phyloP scores from a whole-genome alignment of 2,888 invertebrate genomes.

The Archips xylosteana region DNA sequence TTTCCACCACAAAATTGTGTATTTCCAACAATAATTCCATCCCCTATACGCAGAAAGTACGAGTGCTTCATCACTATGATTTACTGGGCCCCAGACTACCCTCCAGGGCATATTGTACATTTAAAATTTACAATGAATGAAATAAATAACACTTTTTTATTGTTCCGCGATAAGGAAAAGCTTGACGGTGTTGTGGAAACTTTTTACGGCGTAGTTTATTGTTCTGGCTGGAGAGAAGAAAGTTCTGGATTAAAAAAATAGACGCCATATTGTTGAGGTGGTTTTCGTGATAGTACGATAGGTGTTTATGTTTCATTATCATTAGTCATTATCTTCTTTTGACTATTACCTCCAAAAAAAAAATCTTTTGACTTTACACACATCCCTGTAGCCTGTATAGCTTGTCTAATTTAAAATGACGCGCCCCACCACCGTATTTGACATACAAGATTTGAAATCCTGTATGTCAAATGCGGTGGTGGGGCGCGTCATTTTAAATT shows the following conservation, averaged over 20 bases:
- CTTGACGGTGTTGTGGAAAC: slow-evolving; percentile 9
- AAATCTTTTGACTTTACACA: too few species aligned
- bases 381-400: too few species aligned
- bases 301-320: background rate
- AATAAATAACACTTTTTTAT: slow-evolving; percentile 17
- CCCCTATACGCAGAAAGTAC: background rate
- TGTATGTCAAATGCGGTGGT: too few species aligned
- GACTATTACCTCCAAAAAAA: too few species aligned
- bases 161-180: slow-evolving; percentile 9
- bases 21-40: slow-evolving; percentile 1
- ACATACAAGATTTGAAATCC: too few species aligned
- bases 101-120: slow-evolving; percentile 17
- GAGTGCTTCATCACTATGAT: slow-evolving; percentile 24
- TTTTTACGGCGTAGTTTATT: slow-evolving; percentile 13
- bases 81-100: slow-evolving; percentile 4
- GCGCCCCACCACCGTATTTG: too few species aligned
- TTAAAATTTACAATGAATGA: slow-evolving; percentile 23
- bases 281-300: too few species aligned
- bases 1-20: background rate
- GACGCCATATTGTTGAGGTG: too few species aligned
- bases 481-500: too few species aligned
- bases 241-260: background rate
- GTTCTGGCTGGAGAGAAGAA: background rate
- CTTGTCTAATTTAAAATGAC: too few species aligned
- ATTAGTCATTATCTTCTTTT: too few species aligned